Conservation (phyloP, 37 sponge, comb jelly and placozoan species). For the Mnemiopsis leidyi region DNA sequence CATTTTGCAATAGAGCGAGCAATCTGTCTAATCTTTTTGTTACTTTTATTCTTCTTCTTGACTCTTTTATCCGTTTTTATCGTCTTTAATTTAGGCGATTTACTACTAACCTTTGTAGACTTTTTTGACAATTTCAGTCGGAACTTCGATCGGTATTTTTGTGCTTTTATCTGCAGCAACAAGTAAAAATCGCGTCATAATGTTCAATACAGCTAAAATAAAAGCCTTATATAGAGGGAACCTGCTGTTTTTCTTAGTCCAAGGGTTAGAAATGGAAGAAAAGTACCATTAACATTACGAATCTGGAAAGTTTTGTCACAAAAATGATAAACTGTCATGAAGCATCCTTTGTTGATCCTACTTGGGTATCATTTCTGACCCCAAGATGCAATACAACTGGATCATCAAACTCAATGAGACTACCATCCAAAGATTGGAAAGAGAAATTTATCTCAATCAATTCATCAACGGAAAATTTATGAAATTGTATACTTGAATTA, state of each 20-base stretch:
- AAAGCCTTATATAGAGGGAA: not conserved
- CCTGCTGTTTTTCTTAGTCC: not conserved
- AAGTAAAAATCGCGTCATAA: not conserved
- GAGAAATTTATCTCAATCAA: too few species aligned
- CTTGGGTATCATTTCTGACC: too few species aligned
- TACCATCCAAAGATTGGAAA: too few species aligned
- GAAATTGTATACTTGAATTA: too few species aligned
- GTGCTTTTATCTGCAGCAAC: constrained; percentile 10
- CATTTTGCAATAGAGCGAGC: not conserved
- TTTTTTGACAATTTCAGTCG: not conserved
- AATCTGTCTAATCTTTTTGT: not conserved
- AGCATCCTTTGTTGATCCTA: too few species aligned
- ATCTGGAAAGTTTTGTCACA: not conserved
- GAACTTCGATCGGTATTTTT: not conserved
- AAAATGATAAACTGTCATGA: too few species aligned
- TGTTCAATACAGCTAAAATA: not conserved
- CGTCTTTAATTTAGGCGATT: not conserved
- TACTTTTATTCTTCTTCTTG: too few species aligned
- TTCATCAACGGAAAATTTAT: too few species aligned
- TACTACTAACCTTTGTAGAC: not conserved
- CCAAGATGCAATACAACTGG: too few species aligned
- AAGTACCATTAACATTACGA: not conserved
- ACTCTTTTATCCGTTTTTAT: not conserved
- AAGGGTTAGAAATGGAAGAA: not conserved
- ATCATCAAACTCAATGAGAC: too few species aligned